Evolutionary conservation across 1,140 invertebrate species (phyloP).

Genomic region (Lasioglossum albipes): DNA sequence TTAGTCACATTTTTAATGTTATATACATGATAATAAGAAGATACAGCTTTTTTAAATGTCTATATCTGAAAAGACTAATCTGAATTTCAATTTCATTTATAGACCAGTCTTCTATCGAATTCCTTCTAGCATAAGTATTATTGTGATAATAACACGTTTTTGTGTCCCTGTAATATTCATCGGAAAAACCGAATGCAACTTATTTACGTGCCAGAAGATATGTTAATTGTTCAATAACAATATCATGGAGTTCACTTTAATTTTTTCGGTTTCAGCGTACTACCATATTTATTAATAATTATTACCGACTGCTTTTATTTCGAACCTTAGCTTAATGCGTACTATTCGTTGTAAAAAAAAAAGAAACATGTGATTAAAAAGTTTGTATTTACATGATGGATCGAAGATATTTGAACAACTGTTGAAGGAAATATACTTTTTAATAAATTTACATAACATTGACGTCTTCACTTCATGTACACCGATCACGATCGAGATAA

Average conservation of each 20-base stretch:
- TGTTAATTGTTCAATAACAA: neutral
- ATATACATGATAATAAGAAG: neutral
- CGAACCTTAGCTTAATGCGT: neutral
- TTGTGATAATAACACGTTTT: conserved; percentile 22
- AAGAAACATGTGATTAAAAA: conserved; percentile 3
- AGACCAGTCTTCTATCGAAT: conserved; percentile 9
- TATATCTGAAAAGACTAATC: conserved; percentile 9
- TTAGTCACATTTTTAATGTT: conserved; percentile 12
- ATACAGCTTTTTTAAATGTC: conserved; percentile 12
- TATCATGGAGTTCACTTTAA: too few species aligned
- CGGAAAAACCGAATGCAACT: neutral
- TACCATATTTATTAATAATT: neutral
- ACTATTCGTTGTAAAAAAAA: conserved; percentile 7
- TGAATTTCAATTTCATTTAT: conserved; percentile 9
- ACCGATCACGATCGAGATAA: neutral
- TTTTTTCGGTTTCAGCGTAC: neutral
- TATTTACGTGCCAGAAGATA: neutral
- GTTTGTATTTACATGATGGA: conserved; percentile 18
- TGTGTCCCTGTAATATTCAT: conserved; percentile 11
- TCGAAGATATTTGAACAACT: conserved; percentile 28
- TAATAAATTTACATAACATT: conserved; percentile 5
- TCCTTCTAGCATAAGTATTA: conserved; percentile 25
- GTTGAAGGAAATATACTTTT: conserved; percentile 45
- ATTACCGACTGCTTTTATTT: conserved; percentile 11
- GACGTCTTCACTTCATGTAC: neutral